A percentile compares a stretch with the other conserved stretches of the same genome.
Evolutionary conservation across 2,113 vertebrate genomes (phyloP).

Genomic region (Brachirus orientalis): DNA sequence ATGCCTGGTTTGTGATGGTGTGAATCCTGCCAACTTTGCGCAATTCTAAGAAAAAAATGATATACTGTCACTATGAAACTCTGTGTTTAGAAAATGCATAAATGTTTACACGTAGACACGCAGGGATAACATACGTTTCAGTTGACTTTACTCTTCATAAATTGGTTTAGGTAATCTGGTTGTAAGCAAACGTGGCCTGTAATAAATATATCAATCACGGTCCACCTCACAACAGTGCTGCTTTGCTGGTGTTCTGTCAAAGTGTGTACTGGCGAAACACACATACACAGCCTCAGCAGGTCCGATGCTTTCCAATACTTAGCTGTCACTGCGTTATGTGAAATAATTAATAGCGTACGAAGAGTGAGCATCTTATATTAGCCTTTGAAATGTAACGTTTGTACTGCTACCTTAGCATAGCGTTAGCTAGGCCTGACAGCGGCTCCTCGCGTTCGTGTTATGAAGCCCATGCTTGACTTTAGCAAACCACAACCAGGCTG

Average conservation of each 20-base stretch:
- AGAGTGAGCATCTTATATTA: fast-evolving
- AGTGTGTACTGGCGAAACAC: constrained; percentile 18
- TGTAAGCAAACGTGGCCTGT: constrained; percentile 44
- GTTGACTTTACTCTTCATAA: no score
- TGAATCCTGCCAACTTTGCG: constrained; percentile 50
- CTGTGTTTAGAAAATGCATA: neutral
- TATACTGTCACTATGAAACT: neutral
- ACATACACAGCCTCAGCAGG: constrained; percentile 10
- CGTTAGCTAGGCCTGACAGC: constrained; percentile 51
- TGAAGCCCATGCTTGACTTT: constrained; percentile 36
- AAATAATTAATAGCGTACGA: no score
- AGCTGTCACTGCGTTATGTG: no score
- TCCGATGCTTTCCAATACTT: neutral
- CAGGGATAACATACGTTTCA: no score
- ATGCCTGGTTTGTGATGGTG: constrained; percentile 70
- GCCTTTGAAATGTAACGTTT: neutral
- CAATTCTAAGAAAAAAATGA: constrained; percentile 49
- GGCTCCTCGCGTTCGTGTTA: neutral
- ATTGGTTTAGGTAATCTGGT: neutral
- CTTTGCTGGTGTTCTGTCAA: constrained; percentile 3
- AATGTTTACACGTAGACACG: no score
- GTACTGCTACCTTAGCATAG: constrained; percentile 38
- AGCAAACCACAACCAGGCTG: constrained; percentile 14
- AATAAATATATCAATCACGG: constrained; percentile 52
- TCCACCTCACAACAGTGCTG: no score